Percentiles rank a stretch among this genome's conserved stretches.
These are phyloP conservation scores for Lathronympha strigana DNA, from an alignment of 2,888 invertebrate genomes.

Conservation along the genomic window DNA sequence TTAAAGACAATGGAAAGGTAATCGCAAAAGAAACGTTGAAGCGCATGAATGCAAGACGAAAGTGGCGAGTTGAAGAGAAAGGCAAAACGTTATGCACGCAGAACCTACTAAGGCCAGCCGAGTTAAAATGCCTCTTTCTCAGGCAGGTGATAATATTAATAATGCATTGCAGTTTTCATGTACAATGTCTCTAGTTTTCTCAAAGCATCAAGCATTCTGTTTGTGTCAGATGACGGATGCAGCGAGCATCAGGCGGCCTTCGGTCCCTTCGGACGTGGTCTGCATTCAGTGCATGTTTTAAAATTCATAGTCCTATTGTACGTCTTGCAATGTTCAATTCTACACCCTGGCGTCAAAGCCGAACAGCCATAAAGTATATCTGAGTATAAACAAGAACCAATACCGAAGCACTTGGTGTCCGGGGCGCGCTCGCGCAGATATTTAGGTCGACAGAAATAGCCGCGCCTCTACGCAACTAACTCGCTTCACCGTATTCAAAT, in stretches of 20 bases:
- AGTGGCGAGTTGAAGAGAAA: constrained; percentile 32
- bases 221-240: constrained; percentile 51
- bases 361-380: constrained; percentile 47
- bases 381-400: constrained; percentile 54
- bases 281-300: constrained; percentile 63
- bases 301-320: constrained; percentile 46
- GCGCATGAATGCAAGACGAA: constrained; percentile 30
- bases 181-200: constrained; percentile 52
- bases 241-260: constrained; percentile 61
- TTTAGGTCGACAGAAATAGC: constrained; percentile 82
- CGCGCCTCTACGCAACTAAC: constrained; percentile 59
- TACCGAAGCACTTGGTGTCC: constrained; percentile 43
- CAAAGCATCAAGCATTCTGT: constrained; percentile 64
- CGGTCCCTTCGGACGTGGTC: constrained; percentile 71
- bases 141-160: too few relatives aligned
- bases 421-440: constrained; percentile 66
- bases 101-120: constrained; percentile 2
- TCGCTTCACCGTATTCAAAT: constrained; percentile 42
- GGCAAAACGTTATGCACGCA: constrained; percentile 47
- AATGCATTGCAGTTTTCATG: constrained; percentile 8
- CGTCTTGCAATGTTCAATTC: constrained; percentile 16
- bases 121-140: background rate
- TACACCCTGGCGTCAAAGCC: constrained; percentile 44
- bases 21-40: constrained; percentile 21
- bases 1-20: constrained; percentile 5